A percentile compares a stretch with the other conserved stretches of the same genome.
These are phyloP conservation scores for Naso thynnoides DNA, from an alignment of 2,797 vertebrate species.

Conservation along the genomic window DNA sequence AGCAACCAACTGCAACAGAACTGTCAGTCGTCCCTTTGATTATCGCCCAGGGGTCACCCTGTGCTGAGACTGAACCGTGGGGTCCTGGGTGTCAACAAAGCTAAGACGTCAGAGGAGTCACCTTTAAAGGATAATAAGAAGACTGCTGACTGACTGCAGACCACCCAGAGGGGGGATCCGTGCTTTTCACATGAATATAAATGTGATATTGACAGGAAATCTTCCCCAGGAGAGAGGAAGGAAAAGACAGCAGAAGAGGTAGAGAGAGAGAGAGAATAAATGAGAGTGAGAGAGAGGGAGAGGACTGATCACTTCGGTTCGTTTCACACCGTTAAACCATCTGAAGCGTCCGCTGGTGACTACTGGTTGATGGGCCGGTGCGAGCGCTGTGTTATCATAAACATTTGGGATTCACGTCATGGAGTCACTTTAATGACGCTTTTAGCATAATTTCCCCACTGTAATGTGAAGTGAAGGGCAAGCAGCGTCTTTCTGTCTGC, in stretches of 20 bases:
- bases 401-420: slow-evolving; percentile 78
- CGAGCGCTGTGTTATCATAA: slow-evolving; percentile 64
- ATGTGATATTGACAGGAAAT: slow-evolving; percentile 79
- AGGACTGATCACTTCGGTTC: slow-evolving; percentile 39
- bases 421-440: slow-evolving; percentile 75
- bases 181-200: slow-evolving; percentile 77
- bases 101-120: slow-evolving; percentile 74
- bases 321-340: slow-evolving; percentile 62
- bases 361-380: slow-evolving; percentile 60
- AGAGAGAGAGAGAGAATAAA: slow-evolving; percentile 54
- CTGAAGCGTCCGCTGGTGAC: slow-evolving; percentile 59
- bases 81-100: slow-evolving; percentile 49
- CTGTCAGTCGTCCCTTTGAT: slow-evolving; percentile 75
- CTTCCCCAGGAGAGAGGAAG: slow-evolving; percentile 58
- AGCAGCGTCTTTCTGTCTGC: slow-evolving; percentile 60
- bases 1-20: slow-evolving; percentile 63
- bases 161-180: slow-evolving; percentile 64
- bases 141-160: slow-evolving; percentile 75
- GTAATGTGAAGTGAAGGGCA: slow-evolving; percentile 73
- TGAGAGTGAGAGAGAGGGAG: slow-evolving; percentile 27
- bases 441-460: slow-evolving; percentile 73
- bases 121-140: slow-evolving; percentile 78
- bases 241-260: slow-evolving; percentile 47
- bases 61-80: slow-evolving; percentile 50
- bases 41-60: slow-evolving; percentile 70